Evolutionary conservation across 2,888 invertebrate species (phyloP).

Genomic region (Plusia festucae): DNA sequence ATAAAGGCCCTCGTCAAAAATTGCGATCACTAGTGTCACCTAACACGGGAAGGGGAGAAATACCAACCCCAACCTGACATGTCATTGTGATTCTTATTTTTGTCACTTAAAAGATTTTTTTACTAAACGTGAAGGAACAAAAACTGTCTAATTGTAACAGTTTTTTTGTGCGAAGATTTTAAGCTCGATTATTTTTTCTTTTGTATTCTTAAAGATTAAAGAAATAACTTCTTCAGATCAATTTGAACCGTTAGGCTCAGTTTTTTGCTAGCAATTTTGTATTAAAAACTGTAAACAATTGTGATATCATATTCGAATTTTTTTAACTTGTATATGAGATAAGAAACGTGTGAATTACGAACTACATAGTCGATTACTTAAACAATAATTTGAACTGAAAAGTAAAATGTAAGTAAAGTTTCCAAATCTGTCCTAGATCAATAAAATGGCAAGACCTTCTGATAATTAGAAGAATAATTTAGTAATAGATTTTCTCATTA

Average conservation of each 20-base stretch:
- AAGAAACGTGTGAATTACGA: too few relatives aligned
- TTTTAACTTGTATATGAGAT: background rate
- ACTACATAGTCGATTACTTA: too few relatives aligned
- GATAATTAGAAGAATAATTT: background rate
- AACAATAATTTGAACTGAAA: too few relatives aligned
- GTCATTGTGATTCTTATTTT: conserved; percentile 86
- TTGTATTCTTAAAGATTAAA: conserved; percentile 68
- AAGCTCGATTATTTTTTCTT: conserved; percentile 86
- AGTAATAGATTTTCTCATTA: background rate
- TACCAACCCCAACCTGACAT: conserved; percentile 84
- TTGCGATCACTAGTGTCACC: conserved; percentile 84
- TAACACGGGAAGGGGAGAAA: conserved; percentile 81
- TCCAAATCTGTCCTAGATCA: too few relatives aligned
- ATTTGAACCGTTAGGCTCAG: conserved; percentile 67
- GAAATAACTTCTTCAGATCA: conserved; percentile 61
- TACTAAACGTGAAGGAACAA: conserved; percentile 81
- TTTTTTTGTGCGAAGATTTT: conserved; percentile 85
- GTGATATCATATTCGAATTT: conserved; percentile 18
- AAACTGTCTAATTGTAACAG: conserved; percentile 88
- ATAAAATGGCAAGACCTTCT: too few relatives aligned
- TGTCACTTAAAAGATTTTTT: conserved; percentile 85
- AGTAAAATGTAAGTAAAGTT: too few relatives aligned
- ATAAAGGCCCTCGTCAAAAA: conserved; percentile 85
- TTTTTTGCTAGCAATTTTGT: conserved; percentile 42
- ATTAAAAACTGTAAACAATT: conserved; percentile 36